Percentiles rank a stretch among this genome's conserved stretches.
phyloP scores from a whole-genome alignment of 2,797 vertebrate genomes.

The Chaunax sp. region DNA sequence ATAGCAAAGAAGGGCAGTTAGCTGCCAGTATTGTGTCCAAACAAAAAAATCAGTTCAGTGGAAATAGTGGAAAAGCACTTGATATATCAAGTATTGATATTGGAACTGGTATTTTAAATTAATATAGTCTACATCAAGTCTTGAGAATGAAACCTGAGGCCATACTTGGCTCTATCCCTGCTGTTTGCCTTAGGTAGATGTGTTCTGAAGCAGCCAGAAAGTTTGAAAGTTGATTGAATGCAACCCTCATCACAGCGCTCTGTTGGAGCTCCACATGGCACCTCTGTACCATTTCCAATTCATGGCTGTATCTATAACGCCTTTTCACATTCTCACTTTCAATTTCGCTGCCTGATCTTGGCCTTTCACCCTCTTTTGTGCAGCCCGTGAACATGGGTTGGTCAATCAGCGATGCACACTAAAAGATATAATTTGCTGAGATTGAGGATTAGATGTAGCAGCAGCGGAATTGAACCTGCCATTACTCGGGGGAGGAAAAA shows the following conservation, averaged over 20 bases:
- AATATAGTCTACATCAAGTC: conserved; percentile 32
- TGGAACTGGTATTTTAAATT: conserved; percentile 7
- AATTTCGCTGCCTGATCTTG: conserved; percentile 65
- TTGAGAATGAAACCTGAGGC: conserved; percentile 18
- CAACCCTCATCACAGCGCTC: conserved; percentile 14
- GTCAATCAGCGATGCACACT: conserved; percentile 66
- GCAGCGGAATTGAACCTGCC: conserved; percentile 64
- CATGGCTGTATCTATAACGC: conserved; percentile 45
- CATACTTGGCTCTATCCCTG: conserved; percentile 11
- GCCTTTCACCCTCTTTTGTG: conserved; percentile 52
- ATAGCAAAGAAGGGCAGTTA: conserved; percentile 38
- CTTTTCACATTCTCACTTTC: conserved; percentile 56
- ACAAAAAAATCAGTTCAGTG: conserved; percentile 27
- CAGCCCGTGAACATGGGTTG: conserved; percentile 57
- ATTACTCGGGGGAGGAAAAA: conserved; percentile 50
- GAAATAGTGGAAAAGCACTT: conserved; percentile 11
- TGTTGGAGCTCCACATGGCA: conserved; percentile 55
- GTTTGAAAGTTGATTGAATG: conserved; percentile 29
- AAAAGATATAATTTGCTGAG: conserved; percentile 77
- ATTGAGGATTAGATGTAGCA: conserved; percentile 81
- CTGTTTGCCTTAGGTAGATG: conserved; percentile 3
- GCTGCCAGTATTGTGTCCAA: conserved; percentile 38
- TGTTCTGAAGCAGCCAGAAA: conserved; percentile 34
- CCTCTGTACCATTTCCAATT: conserved; percentile 44
- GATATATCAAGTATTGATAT: too few species aligned